Evolutionary conservation across 2,113 vertebrate genomes (phyloP), one percentile per base, ranked within the genome.

Genomic region (Actenoides lindsayi): DNA sequence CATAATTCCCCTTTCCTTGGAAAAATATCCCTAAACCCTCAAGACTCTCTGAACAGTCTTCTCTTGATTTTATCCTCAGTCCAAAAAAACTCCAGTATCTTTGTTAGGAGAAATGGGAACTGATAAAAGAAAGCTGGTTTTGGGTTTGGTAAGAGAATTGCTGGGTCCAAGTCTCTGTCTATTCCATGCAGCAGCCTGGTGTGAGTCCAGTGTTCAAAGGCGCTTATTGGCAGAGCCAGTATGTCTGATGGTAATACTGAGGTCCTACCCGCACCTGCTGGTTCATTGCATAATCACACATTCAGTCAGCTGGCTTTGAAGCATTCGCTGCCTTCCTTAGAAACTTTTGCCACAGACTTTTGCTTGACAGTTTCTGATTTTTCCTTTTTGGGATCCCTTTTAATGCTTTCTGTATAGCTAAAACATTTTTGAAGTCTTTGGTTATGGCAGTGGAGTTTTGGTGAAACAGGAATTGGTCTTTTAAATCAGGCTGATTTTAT

Each of bases 381-480:
- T 86, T 86, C 16, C 9, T 67, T 80, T 95, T 54, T 13, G 16
- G 50, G 42, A 24, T 76, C 63, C 18, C 17, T 77, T 88, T 77
- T 88, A 79, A 20, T 37, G 16, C 24, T 51, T 93, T 81, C 31
- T 68, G 2, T 81, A 48, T 60, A 46, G 25, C 39, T 71, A 78
- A 53, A 6, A 6, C 3, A 19, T 96, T 87, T 87, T 44, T 87
- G 35, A 94, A 81, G 31, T 79, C 77, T 87, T 90, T 74, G 37
- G 39, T 77, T 81, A 39, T 41, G 50, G 12, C 39, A 87, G 14
- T 87, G 53, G 50, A 33, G 51, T 94, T 94, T 59, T 91, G 86
- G 80, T 93, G 71, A 78, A 95, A 84, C 60, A 90, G 62, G 86
- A 83, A 94, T 28, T 83, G 80, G 53, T 92, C 64, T 94, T 89